phyloP scores from a whole-genome alignment of 1,140 invertebrate genomes.

The Oryzaephilus surinamensis region DNA sequence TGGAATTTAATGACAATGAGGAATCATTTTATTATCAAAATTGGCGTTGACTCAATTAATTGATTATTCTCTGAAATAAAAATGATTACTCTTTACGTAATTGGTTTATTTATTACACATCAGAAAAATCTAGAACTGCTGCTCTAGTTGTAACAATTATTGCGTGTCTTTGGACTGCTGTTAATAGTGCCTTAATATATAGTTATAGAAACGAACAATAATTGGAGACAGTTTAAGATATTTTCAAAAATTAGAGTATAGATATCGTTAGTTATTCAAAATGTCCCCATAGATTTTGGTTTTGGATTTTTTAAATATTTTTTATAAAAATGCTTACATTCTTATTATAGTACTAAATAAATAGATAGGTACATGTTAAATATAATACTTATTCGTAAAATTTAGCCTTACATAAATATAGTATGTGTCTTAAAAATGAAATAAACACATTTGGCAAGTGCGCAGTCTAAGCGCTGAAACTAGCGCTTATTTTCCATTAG shows the following conservation, averaged over 20 bases:
- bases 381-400: slow-evolving; percentile 19
- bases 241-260: background rate
- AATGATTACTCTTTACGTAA: too few species aligned
- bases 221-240: background rate
- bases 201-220: slow-evolving; percentile 14
- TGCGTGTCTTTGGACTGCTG: slow-evolving; percentile 13
- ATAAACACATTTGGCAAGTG: slow-evolving; percentile 16
- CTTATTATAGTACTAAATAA: slow-evolving; percentile 14
- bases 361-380: slow-evolving; percentile 20
- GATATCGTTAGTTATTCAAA: background rate
- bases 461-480: slow-evolving; percentile 8
- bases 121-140: slow-evolving; percentile 15
- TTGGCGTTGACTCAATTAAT: too few species aligned
- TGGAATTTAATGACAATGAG: too few species aligned
- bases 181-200: slow-evolving; percentile 20
- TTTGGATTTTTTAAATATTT: background rate
- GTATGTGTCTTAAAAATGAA: slow-evolving; percentile 7
- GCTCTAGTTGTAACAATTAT: slow-evolving; percentile 20
- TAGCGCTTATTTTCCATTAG: slow-evolving; percentile 4
- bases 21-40: too few species aligned
- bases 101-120: slow-evolving; percentile 24
- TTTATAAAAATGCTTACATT: background rate
- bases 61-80: too few species aligned
- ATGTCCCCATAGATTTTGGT: too few species aligned
- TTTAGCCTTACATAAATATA: slow-evolving; percentile 8